A percentile compares a stretch with the other conserved stretches of the same genome.
Conservation (phyloP, 2,888 invertebrate species). For the Galerucella calmariensis region DNA sequence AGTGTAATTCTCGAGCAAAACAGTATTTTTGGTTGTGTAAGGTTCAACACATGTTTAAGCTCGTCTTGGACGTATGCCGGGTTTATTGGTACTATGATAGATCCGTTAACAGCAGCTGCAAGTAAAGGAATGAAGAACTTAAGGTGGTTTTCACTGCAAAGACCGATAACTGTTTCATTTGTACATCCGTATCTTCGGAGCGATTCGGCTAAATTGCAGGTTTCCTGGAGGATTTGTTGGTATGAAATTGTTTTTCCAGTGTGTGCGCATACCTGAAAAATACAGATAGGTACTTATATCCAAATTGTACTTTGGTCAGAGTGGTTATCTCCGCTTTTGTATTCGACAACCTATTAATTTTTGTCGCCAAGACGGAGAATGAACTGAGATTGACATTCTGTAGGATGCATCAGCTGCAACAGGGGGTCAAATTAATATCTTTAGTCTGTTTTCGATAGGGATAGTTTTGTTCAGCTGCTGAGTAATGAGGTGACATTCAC, state of each 20-base stretch:
- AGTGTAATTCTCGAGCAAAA: conserved; percentile 72
- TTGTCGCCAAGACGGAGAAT: no score
- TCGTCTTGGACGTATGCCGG: conserved; percentile 51
- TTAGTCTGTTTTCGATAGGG: no score
- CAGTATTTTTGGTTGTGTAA: conserved; percentile 75
- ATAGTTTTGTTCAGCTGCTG: no score
- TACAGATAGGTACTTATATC: no score
- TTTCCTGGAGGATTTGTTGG: conserved; percentile 45
- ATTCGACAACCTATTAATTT: no score
- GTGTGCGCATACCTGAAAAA: conserved; percentile 52
- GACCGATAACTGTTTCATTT: conserved; percentile 48
- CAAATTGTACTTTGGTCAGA: no score
- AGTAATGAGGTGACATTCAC: no score
- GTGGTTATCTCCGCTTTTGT: no score
- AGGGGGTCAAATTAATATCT: no score
- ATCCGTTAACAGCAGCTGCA: conserved; percentile 53
- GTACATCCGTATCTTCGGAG: conserved; percentile 48
- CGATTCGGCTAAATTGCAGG: conserved; percentile 51
- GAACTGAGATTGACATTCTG: no score
- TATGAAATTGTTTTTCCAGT: conserved; percentile 49
- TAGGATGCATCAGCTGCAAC: no score
- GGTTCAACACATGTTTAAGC: conserved; percentile 68
- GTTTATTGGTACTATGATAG: conserved; percentile 52
- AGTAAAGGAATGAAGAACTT: conserved; percentile 53
- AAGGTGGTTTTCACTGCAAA: conserved; percentile 54